Percentiles rank a stretch among this genome's conserved stretches.
Conservation (phyloP, 2,113 vertebrate species). For the Coreoperca whiteheadi region DNA sequence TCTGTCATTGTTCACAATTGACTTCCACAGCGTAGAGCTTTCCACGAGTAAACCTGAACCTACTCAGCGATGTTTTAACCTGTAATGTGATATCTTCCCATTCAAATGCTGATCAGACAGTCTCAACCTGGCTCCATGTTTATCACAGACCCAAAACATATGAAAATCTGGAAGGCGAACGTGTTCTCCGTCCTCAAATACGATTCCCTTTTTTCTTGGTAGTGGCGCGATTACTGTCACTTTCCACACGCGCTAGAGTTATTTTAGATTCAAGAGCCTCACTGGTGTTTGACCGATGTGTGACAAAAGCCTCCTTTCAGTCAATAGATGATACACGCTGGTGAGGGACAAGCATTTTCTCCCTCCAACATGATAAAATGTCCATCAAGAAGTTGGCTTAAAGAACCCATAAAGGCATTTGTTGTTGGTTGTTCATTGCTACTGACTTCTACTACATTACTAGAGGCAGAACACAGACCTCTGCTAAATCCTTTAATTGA, state of each 20-base stretch:
- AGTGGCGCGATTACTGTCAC: neutral
- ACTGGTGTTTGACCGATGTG: slow-evolving; percentile 44
- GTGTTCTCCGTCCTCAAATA: neutral
- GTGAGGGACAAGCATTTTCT: slow-evolving; percentile 16
- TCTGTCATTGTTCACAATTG: neutral
- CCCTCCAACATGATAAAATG: slow-evolving; percentile 14
- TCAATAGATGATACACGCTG: slow-evolving; percentile 27
- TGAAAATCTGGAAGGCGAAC: neutral
- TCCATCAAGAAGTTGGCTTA: neutral
- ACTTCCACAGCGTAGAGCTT: neutral
- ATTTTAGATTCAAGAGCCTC: slow-evolving; percentile 57
- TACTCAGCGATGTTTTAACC: neutral
- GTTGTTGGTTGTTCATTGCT: neutral
- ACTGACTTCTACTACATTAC: neutral
- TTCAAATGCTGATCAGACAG: neutral
- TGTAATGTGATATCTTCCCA: neutral
- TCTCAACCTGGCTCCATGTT: neutral
- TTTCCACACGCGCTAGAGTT: slow-evolving; percentile 28
- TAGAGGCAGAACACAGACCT: neutral
- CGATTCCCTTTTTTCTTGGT: neutral
- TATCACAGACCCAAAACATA: neutral
- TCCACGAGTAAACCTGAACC: neutral
- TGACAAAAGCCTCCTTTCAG: slow-evolving; percentile 43
- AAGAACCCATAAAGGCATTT: neutral
- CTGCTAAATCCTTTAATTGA: slow-evolving; percentile 1